Percentiles rank a stretch among this genome's conserved stretches.
phyloP scores from a whole-genome alignment of 2,113 vertebrate genomes.

The Calyptomena viridis region DNA sequence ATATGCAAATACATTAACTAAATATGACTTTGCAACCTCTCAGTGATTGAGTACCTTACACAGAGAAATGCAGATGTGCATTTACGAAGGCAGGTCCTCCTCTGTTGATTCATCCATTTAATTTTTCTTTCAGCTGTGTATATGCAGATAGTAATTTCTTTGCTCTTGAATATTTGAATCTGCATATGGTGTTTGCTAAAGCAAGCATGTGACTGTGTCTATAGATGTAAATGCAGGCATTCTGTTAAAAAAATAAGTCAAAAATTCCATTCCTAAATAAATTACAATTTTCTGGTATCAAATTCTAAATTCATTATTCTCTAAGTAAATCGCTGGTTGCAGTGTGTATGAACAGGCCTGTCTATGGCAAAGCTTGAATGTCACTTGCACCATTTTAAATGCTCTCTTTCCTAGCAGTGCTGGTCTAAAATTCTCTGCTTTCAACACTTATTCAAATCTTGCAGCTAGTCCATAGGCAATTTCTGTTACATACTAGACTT shows the following conservation, averaged over 20 bases:
- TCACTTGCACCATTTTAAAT: neutral
- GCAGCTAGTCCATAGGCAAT: neutral
- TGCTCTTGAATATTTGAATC: neutral
- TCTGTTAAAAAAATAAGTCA: neutral
- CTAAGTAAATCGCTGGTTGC: neutral
- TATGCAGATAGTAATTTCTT: neutral
- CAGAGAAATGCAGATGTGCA: neutral
- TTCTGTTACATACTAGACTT: neutral
- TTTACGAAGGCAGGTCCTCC: neutral
- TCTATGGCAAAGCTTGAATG: neutral
- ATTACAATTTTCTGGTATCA: neutral
- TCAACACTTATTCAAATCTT: neutral
- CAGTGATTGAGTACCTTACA: neutral
- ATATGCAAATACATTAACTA: neutral
- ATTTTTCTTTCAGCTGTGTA: conserved; percentile 3
- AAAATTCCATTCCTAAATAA: neutral
- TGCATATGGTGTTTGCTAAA: neutral
- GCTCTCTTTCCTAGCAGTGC: neutral
- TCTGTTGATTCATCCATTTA: neutral
- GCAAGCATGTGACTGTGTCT: neutral
- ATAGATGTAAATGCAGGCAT: neutral
- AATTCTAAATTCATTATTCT: neutral
- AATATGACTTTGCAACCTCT: neutral
- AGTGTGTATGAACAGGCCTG: neutral
- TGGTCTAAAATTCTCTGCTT: neutral